Percentiles rank a stretch among this genome's conserved stretches.
Conservation (phyloP, 2,797 vertebrate species). For the Notoglanidium macrostoma region DNA sequence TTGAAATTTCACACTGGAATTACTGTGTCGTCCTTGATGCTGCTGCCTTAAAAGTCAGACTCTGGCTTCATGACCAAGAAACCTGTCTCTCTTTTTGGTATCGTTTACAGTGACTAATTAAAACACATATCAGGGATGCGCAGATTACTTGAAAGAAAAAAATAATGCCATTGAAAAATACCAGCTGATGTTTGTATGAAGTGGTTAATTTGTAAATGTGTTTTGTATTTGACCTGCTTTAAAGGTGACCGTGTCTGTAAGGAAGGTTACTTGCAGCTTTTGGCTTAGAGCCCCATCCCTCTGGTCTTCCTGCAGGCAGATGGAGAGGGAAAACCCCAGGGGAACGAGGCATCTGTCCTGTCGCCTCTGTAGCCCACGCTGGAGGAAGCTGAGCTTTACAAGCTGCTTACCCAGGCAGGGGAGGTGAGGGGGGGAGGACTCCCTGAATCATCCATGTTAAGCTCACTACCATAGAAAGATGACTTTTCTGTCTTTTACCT, state of each 20-base stretch:
- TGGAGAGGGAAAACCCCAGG: slow-evolving; percentile 49
- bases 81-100: slow-evolving; percentile 45
- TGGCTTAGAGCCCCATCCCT: slow-evolving; percentile 26
- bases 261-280: slow-evolving; percentile 33
- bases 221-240: slow-evolving; percentile 30
- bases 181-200: slow-evolving; percentile 57
- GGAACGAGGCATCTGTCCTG: slow-evolving; percentile 53
- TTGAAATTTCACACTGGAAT: slow-evolving; percentile 59
- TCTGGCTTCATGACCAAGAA: slow-evolving; percentile 58
- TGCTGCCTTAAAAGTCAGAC: slow-evolving; percentile 56
- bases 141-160: slow-evolving; percentile 49
- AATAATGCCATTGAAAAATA: slow-evolving; percentile 46
- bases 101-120: slow-evolving; percentile 51
- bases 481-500: slow-evolving; percentile 48
- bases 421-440: background rate
- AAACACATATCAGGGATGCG: slow-evolving; percentile 55
- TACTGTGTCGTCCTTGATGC: slow-evolving; percentile 54
- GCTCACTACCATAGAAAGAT: slow-evolving; percentile 42
- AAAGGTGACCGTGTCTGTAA: slow-evolving; percentile 14
- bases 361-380: slow-evolving; percentile 36
- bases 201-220: slow-evolving; percentile 40
- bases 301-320: slow-evolving; percentile 48
- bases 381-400: slow-evolving; percentile 51
- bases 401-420: slow-evolving; percentile 29
- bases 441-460: slow-evolving; percentile 37